Evolutionary conservation across 2,797 vertebrate species (phyloP).

Genomic region (Octomys mimax): DNA sequence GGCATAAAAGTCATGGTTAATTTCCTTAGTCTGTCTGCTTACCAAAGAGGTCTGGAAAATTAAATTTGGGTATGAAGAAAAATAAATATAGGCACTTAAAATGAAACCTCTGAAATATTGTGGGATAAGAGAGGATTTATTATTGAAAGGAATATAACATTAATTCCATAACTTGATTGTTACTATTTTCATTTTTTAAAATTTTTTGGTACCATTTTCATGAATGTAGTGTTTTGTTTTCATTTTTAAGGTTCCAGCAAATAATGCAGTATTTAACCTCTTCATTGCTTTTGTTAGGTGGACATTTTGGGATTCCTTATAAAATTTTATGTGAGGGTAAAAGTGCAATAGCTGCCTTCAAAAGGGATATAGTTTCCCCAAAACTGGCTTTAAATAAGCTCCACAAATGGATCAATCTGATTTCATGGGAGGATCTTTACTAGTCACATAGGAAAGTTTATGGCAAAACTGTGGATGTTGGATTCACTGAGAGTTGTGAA

Average conservation of each 20-base stretch:
- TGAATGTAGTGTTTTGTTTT: not conserved
- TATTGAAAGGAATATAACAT: not conserved
- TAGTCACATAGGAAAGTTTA: not conserved
- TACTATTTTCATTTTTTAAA: not conserved
- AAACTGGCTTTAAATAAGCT: conserved; percentile 2
- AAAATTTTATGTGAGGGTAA: not conserved
- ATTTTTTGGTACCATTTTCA: not conserved
- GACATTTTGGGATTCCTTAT: not conserved
- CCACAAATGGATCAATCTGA: not conserved
- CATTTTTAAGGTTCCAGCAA: not conserved
- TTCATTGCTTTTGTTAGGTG: not conserved
- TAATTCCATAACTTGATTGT: conserved; percentile 1
- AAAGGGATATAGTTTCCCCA: not conserved
- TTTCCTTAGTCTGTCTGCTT: not conserved
- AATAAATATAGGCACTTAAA: not conserved
- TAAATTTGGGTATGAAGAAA: not conserved
- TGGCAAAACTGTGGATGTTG: not conserved
- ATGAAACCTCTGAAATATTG: not conserved
- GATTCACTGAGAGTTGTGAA: not conserved
- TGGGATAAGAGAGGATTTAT: not conserved
- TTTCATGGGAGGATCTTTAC: not conserved
- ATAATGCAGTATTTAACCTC: not conserved
- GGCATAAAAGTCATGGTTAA: not conserved
- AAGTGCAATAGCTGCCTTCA: not conserved
- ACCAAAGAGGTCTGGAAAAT: not conserved